A percentile compares a stretch with the other conserved stretches of the same genome.
Conservation (phyloP, 2,888 invertebrate genomes). For the Leucophenga montana region DNA sequence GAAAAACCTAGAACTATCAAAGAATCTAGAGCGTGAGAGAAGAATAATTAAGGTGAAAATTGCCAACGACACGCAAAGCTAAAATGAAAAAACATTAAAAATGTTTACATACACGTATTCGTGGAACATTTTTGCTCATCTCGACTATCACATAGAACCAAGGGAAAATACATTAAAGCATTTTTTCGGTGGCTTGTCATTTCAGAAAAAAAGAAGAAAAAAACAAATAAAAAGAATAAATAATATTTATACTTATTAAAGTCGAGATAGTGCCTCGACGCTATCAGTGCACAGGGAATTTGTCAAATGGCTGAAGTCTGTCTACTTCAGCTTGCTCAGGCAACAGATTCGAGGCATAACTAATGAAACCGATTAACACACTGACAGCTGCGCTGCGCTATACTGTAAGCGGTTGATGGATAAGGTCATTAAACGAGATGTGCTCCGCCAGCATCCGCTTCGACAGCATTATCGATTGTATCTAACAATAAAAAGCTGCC, state of each 20-base stretch:
- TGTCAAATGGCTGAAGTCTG: slow-evolving; percentile 1
- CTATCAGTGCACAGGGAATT: not conserved
- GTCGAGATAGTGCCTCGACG: not conserved
- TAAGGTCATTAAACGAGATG: slow-evolving; percentile 21
- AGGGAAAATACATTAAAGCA: too few species aligned
- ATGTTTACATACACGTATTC: not conserved
- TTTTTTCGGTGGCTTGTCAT: too few species aligned
- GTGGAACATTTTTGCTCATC: not conserved
- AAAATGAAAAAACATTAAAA: slow-evolving; percentile 29
- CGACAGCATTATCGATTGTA: not conserved
- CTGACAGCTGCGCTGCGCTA: slow-evolving; percentile 57
- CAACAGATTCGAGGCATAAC: slow-evolving; percentile 45
- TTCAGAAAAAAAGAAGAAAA: not conserved
- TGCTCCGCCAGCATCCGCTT: not conserved
- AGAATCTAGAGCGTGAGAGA: slow-evolving; percentile 7
- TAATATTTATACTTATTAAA: not conserved
- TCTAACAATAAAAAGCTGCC: not conserved
- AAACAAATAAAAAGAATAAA: too few species aligned
- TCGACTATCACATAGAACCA: too few species aligned
- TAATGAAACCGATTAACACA: slow-evolving; percentile 64
- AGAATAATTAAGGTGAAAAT: slow-evolving; percentile 67
- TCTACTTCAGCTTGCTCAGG: not conserved
- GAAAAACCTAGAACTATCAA: too few species aligned
- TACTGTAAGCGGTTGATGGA: slow-evolving; percentile 15
- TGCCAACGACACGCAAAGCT: slow-evolving; percentile 62